Conservation (phyloP, 2,797 vertebrate genomes). For the Forpus xanthops region DNA sequence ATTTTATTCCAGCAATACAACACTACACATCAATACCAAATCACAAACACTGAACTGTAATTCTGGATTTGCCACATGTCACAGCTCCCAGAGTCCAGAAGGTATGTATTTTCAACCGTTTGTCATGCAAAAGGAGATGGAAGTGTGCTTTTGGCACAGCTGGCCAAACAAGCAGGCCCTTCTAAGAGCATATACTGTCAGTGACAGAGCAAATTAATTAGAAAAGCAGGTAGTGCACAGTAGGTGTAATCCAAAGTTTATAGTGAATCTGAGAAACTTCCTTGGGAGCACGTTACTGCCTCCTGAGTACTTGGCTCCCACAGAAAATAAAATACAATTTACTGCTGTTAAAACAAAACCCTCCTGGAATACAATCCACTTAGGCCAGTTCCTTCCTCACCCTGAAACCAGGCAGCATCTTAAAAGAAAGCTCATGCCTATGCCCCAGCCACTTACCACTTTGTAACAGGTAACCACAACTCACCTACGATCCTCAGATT, state of each 20-base stretch:
- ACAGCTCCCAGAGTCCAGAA: neutral
- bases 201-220: neutral
- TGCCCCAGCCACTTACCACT: neutral
- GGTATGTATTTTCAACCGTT: neutral
- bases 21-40: neutral
- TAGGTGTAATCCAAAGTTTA: neutral
- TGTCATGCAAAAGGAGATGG: neutral
- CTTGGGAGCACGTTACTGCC: neutral
- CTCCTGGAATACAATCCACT: neutral
- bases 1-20: neutral
- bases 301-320: neutral
- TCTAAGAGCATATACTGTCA: neutral
- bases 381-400: neutral
- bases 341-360: conserved; percentile 1
- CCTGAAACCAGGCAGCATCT: neutral
- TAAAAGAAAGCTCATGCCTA: neutral
- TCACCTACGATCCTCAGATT: conserved; percentile 98
- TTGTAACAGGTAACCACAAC: conserved; percentile 14
- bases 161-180: neutral
- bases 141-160: neutral
- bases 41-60: neutral
- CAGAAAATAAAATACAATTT: conserved; percentile 13
- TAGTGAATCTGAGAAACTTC: neutral
- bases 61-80: neutral
- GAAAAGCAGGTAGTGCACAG: neutral